Evolutionary conservation across 2,888 invertebrate species (phyloP), one percentile per base, ranked within the genome.

Genomic region (Cryptus armator): DNA sequence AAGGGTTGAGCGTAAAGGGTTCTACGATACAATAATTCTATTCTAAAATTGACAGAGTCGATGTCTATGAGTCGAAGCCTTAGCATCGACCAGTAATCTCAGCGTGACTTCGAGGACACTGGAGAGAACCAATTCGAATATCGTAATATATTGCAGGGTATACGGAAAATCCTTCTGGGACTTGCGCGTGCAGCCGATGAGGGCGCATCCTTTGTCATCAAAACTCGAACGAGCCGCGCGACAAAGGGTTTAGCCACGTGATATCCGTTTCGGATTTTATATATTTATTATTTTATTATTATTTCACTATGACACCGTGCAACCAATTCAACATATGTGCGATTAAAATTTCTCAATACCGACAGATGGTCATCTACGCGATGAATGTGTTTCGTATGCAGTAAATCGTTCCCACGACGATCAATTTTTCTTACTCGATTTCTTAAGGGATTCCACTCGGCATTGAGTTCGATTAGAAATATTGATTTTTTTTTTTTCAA

Each of bases 51-150:
- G 56, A 24, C 56, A 19, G 19, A 56, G 16, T 19, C 19, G 56
- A 56, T 56, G 12, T 56, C 19, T 24, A 3, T 4, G 12, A 19
- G 16, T 56, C 12, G 24, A 56, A 16, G 19, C 16, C 53, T 19
- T 7, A 16, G n/a, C 16, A 24, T 56, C 24, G 56, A 12, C 56
- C 7, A 9, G 24, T 10, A 24, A 12, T 56, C 56, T 19, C 56
- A 56, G 56, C 56, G 24, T 56, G 24, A 24, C 24, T 56, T 56
- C 56, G 12, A 19, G 53, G 56, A 56, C 56, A 24, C 56, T 56
- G 37, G 37, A 10, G 19, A 56, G 24, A 24, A 10, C 24, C 24
- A 56, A 12, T 19, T 3, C 19, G 16, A 53, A 53, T 56, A 56
- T 56, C 24, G 19, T 10, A 56, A 24, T 24, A 56, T 24, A 56